Evolutionary conservation across 2,113 vertebrate species (phyloP).

Genomic region (Cyrtonyx montezumae): DNA sequence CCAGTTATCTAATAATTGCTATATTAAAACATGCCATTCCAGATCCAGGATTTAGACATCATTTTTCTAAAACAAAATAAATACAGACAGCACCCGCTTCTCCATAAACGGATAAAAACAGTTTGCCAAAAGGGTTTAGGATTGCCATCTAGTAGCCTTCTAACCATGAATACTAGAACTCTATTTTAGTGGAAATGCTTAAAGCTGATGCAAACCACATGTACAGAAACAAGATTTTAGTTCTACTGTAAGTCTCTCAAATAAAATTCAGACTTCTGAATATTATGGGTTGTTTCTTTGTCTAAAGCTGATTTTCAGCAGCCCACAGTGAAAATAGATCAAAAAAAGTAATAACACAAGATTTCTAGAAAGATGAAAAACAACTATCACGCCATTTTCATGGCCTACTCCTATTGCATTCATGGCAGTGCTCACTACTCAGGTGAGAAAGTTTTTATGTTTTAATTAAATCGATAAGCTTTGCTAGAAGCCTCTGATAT

Average conservation of each 20-base stretch:
- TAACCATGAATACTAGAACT: conserved; percentile 65
- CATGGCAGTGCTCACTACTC: background rate
- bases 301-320: background rate
- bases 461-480: background rate
- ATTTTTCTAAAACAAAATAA: background rate
- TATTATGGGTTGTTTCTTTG: background rate
- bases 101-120: background rate
- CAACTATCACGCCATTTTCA: background rate
- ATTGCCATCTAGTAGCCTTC: conserved; percentile 47
- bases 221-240: background rate
- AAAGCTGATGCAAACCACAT: background rate
- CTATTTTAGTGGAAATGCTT: conserved; percentile 49
- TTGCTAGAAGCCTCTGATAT: background rate
- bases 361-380: conserved; percentile 3
- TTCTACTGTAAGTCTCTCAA: background rate
- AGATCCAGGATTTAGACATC: background rate
- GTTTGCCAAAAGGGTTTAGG: conserved; percentile 55
- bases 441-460: background rate
- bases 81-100: background rate
- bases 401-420: no score
- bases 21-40: background rate
- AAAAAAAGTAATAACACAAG: background rate
- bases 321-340: background rate
- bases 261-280: background rate
- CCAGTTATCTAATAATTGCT: background rate